A percentile compares a stretch with the other conserved stretches of the same genome.
Evolutionary conservation across 2,888 invertebrate species (phyloP).

Genomic region (Sinopyrophorus schimmeli): DNA sequence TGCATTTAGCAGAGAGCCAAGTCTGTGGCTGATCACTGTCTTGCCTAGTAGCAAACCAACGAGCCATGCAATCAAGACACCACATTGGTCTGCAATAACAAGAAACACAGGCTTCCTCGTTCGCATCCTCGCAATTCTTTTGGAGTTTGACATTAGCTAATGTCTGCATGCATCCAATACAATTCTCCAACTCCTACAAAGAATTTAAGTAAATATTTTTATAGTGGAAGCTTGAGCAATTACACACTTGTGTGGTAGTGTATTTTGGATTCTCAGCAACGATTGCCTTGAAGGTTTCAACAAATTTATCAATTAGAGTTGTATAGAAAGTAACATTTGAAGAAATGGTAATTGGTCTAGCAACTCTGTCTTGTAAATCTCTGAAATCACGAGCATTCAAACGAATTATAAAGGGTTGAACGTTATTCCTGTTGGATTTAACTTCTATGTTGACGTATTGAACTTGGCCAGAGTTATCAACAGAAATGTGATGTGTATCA

Average conservation of each 20-base stretch:
- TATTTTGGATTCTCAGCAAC: slow-evolving; percentile 71
- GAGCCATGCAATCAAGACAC: slow-evolving; percentile 83
- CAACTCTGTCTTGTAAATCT: slow-evolving; percentile 73
- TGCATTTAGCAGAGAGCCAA: slow-evolving; percentile 82
- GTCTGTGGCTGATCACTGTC: slow-evolving; percentile 67
- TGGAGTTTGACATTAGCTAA: slow-evolving; percentile 77
- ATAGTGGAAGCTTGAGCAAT: background rate
- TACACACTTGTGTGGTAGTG: slow-evolving; percentile 61
- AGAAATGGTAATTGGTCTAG: slow-evolving; percentile 68
- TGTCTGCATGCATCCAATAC: slow-evolving; percentile 87
- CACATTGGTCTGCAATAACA: slow-evolving; percentile 87
- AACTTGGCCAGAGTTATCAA: slow-evolving; percentile 68
- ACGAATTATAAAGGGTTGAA: slow-evolving; percentile 68
- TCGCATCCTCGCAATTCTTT: slow-evolving; percentile 65
- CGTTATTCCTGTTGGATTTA: slow-evolving; percentile 63
- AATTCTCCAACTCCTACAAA: slow-evolving; percentile 73
- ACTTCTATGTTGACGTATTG: slow-evolving; percentile 85
- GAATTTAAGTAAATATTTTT: slow-evolving; percentile 4
- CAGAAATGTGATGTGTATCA: slow-evolving; percentile 71
- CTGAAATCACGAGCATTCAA: slow-evolving; percentile 78
- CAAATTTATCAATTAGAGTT: slow-evolving; percentile 79
- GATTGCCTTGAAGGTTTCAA: slow-evolving; percentile 79
- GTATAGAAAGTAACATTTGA: slow-evolving; percentile 75
- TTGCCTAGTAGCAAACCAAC: slow-evolving; percentile 88
- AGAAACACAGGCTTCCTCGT: slow-evolving; percentile 56